Conservation (phyloP, 1,140 invertebrate genomes). For the Meloidogyne hapla region DNA sequence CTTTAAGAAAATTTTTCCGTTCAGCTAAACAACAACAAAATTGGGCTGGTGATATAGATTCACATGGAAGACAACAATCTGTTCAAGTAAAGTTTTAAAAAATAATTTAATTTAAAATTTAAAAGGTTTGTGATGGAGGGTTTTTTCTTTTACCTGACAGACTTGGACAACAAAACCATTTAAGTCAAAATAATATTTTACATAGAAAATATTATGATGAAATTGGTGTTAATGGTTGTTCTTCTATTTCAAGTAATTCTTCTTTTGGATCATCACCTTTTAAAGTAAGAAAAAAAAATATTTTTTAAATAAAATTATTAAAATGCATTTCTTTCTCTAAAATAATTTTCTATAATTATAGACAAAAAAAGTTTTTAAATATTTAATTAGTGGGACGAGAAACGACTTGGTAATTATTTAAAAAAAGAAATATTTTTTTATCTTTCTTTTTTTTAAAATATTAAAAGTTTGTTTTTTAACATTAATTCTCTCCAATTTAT, state of each 20-base stretch:
- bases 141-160: constrained; percentile 34
- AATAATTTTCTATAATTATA: too few species aligned
- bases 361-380: too few species aligned
- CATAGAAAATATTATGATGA: constrained; percentile 42
- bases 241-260: constrained; percentile 34
- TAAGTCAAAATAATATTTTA: constrained; percentile 32
- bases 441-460: too few species aligned
- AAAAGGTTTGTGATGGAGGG: constrained; percentile 36
- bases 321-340: too few species aligned
- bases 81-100: constrained; percentile 1
- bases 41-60: neutral
- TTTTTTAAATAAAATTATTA: too few species aligned
- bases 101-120: neutral
- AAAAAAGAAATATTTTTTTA: too few species aligned
- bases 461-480: constrained; percentile 1
- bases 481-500: neutral
- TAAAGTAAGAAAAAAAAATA: constrained; percentile 31
- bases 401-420: too few species aligned
- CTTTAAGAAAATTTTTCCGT: constrained; percentile 34
- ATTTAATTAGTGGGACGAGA: too few species aligned
- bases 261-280: constrained; percentile 34
- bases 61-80: neutral
- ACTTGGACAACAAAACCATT: constrained; percentile 9
- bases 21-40: constrained; percentile 15
- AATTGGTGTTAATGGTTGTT: constrained; percentile 26